Base-by-base conservation (phyloP, 1,140 invertebrate species). In the Sesamia nonagrioides region DNA sequence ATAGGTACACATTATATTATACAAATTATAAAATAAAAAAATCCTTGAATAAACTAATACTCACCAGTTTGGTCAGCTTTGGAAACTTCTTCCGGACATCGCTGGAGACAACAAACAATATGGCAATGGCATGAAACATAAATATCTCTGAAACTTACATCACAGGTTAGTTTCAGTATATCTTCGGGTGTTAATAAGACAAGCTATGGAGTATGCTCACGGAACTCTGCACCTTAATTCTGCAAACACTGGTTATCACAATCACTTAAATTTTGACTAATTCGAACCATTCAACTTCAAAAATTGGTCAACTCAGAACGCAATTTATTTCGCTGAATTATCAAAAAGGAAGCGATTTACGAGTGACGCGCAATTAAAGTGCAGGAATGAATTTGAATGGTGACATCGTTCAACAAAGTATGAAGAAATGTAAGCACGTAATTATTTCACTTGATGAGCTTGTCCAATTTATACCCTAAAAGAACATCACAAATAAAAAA, bases 81-180 rank as follows among this genome's bases (percentile, higher is more conserved):
- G 98, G 98, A 84, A 98, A 98, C 88, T 96, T 96, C 89, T 97
- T 97, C 90, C 98, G 96, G 85, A 98, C 96, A 91, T 97, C 98
- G 95, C 98, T 98, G 96, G 95, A 94, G 86, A 87, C 74, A 89
- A 87, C 79, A 89, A 92, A 90, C 85, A 86, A 91, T 78, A 91
- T 91, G 88, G 87, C 83, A 91, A 94, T 79, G 87, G 90, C 88
- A 81, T 87, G 85, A 86, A 77, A 78, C 60, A 50, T n/a, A 88
- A 78, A 60, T 54, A 78, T 35, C 79, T 91, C 92, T 95, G 94
- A 88, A 93, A 96, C 89, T 92, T 88, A 89, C 27, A 80, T 75
- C 37, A 82, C 40, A 82, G 77, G 66, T 84, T 81, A 84, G 77
- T 78, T 81, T 76, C 79, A 81, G 33, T 60, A 58, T 15, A 33